These are phyloP conservation scores for Endomychus coccineus DNA, from an alignment of 2,888 invertebrate genomes.

Conservation along the genomic window DNA sequence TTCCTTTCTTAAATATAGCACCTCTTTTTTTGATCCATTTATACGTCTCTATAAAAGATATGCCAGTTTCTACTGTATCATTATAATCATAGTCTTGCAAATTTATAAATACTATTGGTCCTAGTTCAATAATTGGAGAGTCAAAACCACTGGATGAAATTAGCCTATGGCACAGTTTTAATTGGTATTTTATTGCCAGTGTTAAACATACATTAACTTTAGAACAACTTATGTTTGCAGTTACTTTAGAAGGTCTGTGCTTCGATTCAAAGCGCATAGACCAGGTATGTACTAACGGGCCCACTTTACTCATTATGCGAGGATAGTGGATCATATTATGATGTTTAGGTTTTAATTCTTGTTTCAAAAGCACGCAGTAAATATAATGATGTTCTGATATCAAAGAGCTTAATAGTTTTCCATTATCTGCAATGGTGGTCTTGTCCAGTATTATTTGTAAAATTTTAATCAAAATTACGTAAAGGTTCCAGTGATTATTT, in stretches of 20 bases:
- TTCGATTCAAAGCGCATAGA: conserved; percentile 17
- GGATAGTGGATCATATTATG: conserved; percentile 21
- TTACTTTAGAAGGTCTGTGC: conserved; percentile 12
- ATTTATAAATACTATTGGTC: no score
- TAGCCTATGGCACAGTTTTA: no score
- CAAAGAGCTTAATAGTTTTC: conserved; percentile 9
- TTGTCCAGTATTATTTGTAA: conserved; percentile 14
- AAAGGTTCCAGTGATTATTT: conserved; percentile 22
- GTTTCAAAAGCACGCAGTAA: conserved; percentile 14
- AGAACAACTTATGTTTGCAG: conserved; percentile 13
- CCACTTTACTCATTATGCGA: conserved; percentile 14
- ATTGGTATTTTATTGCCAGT: conserved; percentile 12
- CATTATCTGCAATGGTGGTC: conserved; percentile 3
- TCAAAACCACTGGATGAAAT: no score
- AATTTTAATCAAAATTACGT: conserved; percentile 16
- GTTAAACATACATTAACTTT: conserved; percentile 11
- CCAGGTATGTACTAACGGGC: conserved; percentile 15
- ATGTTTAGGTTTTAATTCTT: conserved; percentile 19
- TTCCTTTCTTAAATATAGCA: no score
- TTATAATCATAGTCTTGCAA: no score
- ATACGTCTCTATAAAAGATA: no score
- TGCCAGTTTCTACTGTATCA: no score
- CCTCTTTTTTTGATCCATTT: no score
- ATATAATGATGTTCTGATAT: conserved; percentile 17
- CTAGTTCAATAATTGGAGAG: no score